Conservation (phyloP, 1,140 invertebrate species). For the Caligus rogercresseyi region DNA sequence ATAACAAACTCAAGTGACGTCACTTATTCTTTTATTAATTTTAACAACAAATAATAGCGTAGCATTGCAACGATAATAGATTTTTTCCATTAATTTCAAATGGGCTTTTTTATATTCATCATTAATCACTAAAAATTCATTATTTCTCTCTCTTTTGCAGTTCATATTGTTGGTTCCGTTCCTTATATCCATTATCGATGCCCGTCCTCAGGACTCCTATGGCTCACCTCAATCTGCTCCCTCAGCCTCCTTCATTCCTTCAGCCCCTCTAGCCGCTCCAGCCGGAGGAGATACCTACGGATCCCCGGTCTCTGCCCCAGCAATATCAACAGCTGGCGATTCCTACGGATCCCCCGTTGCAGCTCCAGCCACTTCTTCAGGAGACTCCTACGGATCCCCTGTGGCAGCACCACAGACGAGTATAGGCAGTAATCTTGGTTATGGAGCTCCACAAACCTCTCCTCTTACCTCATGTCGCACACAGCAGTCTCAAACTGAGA, state of each 20-base stretch:
- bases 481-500: background rate
- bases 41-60: no score
- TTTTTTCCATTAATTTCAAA: no score
- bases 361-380: background rate
- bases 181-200: background rate
- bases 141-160: background rate
- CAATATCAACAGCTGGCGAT: background rate
- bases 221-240: background rate
- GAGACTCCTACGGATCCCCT: conserved; percentile 9
- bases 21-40: no score
- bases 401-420: background rate
- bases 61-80: no score
- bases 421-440: background rate
- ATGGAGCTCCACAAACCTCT: conserved; percentile 11
- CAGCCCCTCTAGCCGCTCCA: background rate
- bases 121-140: no score
- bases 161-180: background rate
- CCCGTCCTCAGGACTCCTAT: background rate
- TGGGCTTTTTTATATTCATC: no score
- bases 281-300: background rate
- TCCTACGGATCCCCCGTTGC: background rate
- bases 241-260: background rate
- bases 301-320: background rate
- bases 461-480: background rate
- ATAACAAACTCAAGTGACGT: no score